Percentiles rank a stretch among this genome's conserved stretches.
Evolutionary conservation across 2,113 vertebrate species (phyloP).

Genomic region (cat (Felis catus)): DNA sequence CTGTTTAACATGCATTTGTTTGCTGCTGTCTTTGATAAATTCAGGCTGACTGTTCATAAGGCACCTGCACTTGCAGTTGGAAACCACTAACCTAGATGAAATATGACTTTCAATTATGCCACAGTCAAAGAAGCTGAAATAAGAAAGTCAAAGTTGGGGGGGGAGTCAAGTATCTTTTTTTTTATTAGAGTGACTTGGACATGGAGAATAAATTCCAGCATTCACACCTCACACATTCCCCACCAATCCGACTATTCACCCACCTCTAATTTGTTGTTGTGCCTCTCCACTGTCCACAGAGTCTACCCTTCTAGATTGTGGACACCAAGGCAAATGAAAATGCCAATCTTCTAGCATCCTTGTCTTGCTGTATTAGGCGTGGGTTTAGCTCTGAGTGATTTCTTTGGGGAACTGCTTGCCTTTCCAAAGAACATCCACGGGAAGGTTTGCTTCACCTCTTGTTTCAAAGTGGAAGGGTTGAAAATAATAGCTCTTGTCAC

Average conservation of each 20-base stretch:
- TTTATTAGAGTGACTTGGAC: neutral
- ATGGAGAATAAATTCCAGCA: neutral
- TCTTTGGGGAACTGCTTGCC: neutral
- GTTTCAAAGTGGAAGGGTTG: constrained; percentile 37
- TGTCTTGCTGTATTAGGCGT: neutral
- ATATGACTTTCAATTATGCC: constrained; percentile 9
- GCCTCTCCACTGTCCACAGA: neutral
- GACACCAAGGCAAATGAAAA: neutral
- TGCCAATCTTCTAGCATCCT: neutral
- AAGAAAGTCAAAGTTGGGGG: neutral
- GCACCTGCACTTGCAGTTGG: neutral
- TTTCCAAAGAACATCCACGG: neutral
- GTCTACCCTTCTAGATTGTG: neutral
- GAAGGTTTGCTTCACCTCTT: constrained; percentile 20
- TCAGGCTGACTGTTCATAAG: neutral
- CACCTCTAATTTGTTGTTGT: neutral
- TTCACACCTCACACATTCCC: neutral
- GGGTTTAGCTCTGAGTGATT: neutral
- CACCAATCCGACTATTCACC: neutral
- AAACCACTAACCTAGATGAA: constrained; percentile 31
- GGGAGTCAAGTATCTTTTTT: neutral
- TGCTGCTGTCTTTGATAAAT: neutral
- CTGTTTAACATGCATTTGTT: neutral
- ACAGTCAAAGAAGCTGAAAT: constrained; percentile 1
- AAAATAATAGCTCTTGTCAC: constrained; percentile 73